Conservation (phyloP, 2,797 vertebrate genomes). For the Silurus aristotelis region DNA sequence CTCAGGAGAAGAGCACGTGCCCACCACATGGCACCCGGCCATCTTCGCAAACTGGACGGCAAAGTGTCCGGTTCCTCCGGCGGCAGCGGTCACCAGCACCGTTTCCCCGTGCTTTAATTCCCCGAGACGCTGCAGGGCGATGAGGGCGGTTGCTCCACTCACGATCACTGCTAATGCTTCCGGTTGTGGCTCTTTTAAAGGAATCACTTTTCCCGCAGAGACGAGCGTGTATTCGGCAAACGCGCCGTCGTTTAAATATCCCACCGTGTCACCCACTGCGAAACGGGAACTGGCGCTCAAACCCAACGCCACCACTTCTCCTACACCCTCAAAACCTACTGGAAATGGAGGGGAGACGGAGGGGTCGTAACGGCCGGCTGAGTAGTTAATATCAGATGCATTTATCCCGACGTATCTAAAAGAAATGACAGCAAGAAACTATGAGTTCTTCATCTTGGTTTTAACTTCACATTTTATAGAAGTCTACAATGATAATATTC, state of each 20-base stretch:
- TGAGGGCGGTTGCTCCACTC: conserved; percentile 85
- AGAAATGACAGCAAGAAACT: conserved; percentile 26
- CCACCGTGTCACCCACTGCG: conserved; percentile 84
- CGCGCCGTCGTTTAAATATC: conserved; percentile 79
- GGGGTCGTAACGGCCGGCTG: conserved; percentile 85
- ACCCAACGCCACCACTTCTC: conserved; percentile 89
- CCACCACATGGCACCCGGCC: conserved; percentile 88
- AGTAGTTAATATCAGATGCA: conserved; percentile 93
- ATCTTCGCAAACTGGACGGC: conserved; percentile 89
- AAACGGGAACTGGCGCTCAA: conserved; percentile 84
- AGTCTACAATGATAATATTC: too few relatives aligned
- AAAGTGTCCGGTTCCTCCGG: conserved; percentile 92
- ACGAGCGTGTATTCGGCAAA: conserved; percentile 89
- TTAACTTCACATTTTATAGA: too few relatives aligned
- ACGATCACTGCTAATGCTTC: conserved; percentile 85
- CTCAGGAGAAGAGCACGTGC: conserved; percentile 87
- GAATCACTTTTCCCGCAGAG: conserved; percentile 73
- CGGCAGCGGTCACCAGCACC: conserved; percentile 88
- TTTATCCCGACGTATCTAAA: conserved; percentile 91
- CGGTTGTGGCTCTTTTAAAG: conserved; percentile 77
- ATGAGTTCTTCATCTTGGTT: background rate
- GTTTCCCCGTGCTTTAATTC: conserved; percentile 81
- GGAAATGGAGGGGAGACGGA: conserved; percentile 85
- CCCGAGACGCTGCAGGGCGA: conserved; percentile 84
- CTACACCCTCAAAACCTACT: conserved; percentile 87